Conservation (phyloP, 2,797 vertebrate genomes). For the Etheostoma perlongum region DNA sequence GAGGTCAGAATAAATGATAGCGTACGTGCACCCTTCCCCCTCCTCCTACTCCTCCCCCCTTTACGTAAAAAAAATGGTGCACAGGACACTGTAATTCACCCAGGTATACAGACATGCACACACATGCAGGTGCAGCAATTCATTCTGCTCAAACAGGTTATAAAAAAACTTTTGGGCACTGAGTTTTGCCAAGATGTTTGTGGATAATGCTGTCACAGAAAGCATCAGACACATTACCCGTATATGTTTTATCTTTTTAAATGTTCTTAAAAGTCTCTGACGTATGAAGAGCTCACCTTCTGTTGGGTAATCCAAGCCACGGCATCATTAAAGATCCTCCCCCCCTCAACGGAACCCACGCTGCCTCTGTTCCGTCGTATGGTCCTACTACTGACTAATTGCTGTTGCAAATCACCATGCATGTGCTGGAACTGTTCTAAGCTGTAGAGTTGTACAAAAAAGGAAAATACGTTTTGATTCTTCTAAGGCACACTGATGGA, state of each 20-base stretch:
- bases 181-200: constrained; percentile 81
- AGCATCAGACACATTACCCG: neutral
- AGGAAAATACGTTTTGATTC: constrained; percentile 13
- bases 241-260: neutral
- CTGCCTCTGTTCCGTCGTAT: constrained; percentile 56
- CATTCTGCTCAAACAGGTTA: constrained; percentile 28
- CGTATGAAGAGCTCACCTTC: constrained; percentile 73
- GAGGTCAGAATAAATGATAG: constrained; percentile 68
- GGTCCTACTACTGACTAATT: constrained; percentile 23
- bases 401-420: constrained; percentile 46
- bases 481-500: neutral
- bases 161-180: neutral
- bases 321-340: constrained; percentile 74
- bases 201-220: neutral
- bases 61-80: constrained; percentile 16
- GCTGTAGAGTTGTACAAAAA: constrained; percentile 60
- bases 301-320: constrained; percentile 82
- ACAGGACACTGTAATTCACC: neutral
- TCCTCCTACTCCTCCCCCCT: neutral
- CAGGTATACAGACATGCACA: constrained; percentile 15
- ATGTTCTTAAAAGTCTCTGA: neutral
- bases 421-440: constrained; percentile 60
- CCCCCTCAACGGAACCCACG: constrained; percentile 63
- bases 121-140: constrained; percentile 35
- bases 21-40: constrained; percentile 18